Evolutionary conservation across 2,888 invertebrate species (phyloP).

Genomic region (Eupeodes luniger): DNA sequence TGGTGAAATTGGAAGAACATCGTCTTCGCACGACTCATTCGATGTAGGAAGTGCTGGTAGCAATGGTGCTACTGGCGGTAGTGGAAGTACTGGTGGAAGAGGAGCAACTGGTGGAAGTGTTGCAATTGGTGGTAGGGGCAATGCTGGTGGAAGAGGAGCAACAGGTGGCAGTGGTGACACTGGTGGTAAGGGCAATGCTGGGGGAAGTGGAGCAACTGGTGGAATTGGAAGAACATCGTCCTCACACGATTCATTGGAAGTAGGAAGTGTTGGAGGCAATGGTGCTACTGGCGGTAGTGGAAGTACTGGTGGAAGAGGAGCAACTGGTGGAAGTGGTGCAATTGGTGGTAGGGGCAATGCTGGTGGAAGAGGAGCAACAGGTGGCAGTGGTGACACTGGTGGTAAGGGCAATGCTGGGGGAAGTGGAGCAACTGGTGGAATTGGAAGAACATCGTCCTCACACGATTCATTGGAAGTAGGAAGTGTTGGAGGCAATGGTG

Average conservation of each 20-base stretch:
- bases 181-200: background rate
- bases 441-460: no score
- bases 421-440: no score
- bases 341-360: background rate
- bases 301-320: background rate
- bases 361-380: background rate
- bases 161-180: background rate
- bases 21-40: no score
- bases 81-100: background rate
- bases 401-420: no score
- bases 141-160: background rate
- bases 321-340: background rate
- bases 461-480: background rate
- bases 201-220: background rate
- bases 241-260: no score
- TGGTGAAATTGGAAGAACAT: conserved; percentile 1
- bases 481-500: background rate
- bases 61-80: background rate
- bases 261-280: no score
- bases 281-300: no score
- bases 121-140: background rate
- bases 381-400: no score
- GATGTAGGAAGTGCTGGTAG: background rate
- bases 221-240: no score
- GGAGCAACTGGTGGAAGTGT: background rate